Percentiles rank a stretch among this genome's conserved stretches.
Conservation (phyloP, 1,140 invertebrate genomes). For the Saccostrea cuccullata region DNA sequence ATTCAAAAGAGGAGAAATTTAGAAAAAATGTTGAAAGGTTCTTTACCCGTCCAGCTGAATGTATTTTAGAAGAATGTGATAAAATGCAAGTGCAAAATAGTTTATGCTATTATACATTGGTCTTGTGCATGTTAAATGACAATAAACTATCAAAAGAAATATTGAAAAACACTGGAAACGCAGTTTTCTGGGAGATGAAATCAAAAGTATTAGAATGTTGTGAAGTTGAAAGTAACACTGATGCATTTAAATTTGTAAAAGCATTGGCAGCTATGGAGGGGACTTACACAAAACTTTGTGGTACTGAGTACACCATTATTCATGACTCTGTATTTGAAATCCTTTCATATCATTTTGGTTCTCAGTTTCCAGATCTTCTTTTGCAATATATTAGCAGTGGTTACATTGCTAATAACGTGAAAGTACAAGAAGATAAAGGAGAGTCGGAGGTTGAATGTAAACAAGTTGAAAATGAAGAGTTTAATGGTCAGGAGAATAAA, state of each 20-base stretch:
- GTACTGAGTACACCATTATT: not conserved
- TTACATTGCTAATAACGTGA: too few relatives aligned
- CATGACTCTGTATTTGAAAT: slow-evolving; percentile 9
- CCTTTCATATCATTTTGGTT: not conserved
- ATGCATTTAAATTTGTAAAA: not conserved
- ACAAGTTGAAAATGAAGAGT: too few relatives aligned
- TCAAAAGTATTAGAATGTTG: not conserved
- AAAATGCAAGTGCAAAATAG: not conserved
- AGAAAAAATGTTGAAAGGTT: not conserved
- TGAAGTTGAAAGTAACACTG: not conserved
- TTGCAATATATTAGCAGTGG: not conserved
- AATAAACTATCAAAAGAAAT: not conserved
- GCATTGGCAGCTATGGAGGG: not conserved
- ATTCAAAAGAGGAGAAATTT: not conserved
- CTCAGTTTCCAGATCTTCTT: not conserved
- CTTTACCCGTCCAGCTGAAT: not conserved
- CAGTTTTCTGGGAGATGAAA: not conserved
- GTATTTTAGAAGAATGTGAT: not conserved
- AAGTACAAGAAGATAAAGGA: too few relatives aligned
- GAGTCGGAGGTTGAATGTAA: too few relatives aligned
- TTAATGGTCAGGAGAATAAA: too few relatives aligned
- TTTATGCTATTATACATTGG: not conserved
- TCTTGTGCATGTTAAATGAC: not conserved
- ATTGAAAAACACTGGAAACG: not conserved
- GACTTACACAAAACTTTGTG: not conserved